phyloP scores from a whole-genome alignment of 2,113 vertebrate species.

The Micronycteris hirsuta region DNA sequence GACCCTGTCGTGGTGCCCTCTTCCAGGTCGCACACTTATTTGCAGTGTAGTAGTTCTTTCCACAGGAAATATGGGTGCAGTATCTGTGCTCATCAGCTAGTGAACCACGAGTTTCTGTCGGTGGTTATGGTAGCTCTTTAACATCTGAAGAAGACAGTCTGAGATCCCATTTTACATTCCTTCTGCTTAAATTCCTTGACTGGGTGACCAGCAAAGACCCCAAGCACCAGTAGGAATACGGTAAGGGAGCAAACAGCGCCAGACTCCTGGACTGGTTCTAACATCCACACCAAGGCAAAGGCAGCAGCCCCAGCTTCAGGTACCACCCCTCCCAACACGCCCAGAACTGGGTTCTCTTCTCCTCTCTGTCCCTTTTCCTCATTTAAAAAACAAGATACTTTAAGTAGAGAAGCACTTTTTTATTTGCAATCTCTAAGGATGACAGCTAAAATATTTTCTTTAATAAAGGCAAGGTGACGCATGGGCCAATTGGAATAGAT shows the following conservation, averaged over 20 bases:
- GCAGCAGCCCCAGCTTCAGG: neutral
- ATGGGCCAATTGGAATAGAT: neutral
- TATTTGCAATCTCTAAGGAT: neutral
- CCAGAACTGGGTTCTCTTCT: neutral
- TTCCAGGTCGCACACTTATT: neutral
- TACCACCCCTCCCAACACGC: rapidly evolving
- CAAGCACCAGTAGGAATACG: neutral
- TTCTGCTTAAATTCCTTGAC: neutral
- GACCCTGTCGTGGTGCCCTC: neutral
- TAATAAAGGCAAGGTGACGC: neutral
- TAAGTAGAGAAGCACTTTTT: neutral
- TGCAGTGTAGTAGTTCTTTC: neutral
- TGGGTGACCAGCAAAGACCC: neutral
- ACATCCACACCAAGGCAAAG: neutral
- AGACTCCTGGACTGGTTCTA: neutral
- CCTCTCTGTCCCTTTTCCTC: neutral
- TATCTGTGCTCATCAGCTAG: neutral
- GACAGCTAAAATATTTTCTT: neutral
- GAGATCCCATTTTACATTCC: neutral
- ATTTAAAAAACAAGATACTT: neutral
- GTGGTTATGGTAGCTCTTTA: neutral
- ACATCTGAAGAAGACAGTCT: neutral
- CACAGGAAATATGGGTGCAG: neutral
- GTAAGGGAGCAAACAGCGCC: rapidly evolving
- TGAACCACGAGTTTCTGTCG: neutral